These are phyloP conservation scores for Zophobas atratus DNA, from an alignment of 1,140 invertebrate species.

Conservation along the genomic window DNA sequence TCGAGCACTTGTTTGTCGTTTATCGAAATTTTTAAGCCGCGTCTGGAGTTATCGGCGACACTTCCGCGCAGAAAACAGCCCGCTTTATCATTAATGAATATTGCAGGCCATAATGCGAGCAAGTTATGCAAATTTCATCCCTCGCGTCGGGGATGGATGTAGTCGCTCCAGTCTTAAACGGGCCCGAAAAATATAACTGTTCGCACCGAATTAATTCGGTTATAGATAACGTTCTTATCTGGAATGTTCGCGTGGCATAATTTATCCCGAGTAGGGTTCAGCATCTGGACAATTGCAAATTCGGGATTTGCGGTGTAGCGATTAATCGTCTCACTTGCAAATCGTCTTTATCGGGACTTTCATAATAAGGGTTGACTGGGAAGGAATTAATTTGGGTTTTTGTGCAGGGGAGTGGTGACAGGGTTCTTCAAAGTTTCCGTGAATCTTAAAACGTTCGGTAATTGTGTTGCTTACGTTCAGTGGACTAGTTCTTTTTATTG, in stretches of 20 bases:
- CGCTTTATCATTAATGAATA: too few species aligned
- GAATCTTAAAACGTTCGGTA: too few species aligned
- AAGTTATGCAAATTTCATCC: not conserved
- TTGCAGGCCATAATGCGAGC: too few species aligned
- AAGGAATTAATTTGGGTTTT: slow-evolving; percentile 4
- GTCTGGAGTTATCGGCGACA: slow-evolving; percentile 4
- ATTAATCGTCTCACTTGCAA: slow-evolving; percentile 22
- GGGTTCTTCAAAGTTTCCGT: not conserved
- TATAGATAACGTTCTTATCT: not conserved
- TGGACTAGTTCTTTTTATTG: too few species aligned
- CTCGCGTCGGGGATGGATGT: too few species aligned
- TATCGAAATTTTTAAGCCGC: slow-evolving; percentile 15
- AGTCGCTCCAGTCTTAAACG: too few species aligned
- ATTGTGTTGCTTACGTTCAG: too few species aligned
- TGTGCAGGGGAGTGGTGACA: not conserved
- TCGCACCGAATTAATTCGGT: not conserved
- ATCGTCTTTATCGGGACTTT: slow-evolving; percentile 21
- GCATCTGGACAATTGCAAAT: not conserved
- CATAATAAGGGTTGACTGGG: not conserved
- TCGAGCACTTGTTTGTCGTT: slow-evolving; percentile 11
- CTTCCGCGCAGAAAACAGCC: not conserved
- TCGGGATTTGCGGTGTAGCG: not conserved
- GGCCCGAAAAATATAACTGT: too few species aligned
- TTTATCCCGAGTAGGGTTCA: not conserved
- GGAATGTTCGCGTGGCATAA: not conserved